A percentile compares a stretch with the other conserved stretches of the same genome.
These are phyloP conservation scores for Narcine bancroftii DNA, from an alignment of 2,113 vertebrate species.

Conservation along the genomic window DNA sequence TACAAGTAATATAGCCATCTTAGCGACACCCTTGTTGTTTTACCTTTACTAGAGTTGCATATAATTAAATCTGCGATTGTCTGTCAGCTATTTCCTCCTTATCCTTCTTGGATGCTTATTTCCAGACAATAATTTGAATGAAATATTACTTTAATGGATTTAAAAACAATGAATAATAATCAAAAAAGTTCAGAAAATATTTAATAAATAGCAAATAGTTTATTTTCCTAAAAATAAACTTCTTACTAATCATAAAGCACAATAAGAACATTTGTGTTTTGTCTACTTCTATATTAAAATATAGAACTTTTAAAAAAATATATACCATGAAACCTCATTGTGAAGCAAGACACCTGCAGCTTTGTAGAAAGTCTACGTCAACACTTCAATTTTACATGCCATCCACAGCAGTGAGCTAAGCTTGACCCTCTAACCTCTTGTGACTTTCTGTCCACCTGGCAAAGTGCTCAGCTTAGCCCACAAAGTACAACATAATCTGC, in stretches of 20 bases:
- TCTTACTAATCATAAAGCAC: background rate
- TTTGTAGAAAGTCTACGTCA: slow-evolving; percentile 23
- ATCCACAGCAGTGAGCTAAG: slow-evolving; percentile 45
- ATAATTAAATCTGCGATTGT: background rate
- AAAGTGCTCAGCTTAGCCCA: slow-evolving; percentile 48
- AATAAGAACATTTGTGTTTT: background rate
- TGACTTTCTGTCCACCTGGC: slow-evolving; percentile 48
- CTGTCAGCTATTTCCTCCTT: background rate
- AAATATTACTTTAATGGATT: background rate
- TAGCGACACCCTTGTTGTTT: too few relatives aligned
- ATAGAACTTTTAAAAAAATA: background rate
- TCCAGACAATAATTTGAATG: background rate
- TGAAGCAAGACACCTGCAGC: slow-evolving; percentile 37
- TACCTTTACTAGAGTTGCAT: background rate
- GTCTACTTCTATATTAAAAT: background rate
- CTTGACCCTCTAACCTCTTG: slow-evolving; percentile 47
- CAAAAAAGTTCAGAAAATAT: background rate
- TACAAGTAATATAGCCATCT: background rate
- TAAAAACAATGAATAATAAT: background rate
- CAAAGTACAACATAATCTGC: slow-evolving; percentile 43
- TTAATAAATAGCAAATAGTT: background rate
- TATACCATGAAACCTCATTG: background rate
- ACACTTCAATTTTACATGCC: slow-evolving; percentile 47
- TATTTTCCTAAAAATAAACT: background rate
- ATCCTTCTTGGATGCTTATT: background rate